phyloP scores from a whole-genome alignment of 2,888 invertebrate species.

The Rhyacophila evoluta region DNA sequence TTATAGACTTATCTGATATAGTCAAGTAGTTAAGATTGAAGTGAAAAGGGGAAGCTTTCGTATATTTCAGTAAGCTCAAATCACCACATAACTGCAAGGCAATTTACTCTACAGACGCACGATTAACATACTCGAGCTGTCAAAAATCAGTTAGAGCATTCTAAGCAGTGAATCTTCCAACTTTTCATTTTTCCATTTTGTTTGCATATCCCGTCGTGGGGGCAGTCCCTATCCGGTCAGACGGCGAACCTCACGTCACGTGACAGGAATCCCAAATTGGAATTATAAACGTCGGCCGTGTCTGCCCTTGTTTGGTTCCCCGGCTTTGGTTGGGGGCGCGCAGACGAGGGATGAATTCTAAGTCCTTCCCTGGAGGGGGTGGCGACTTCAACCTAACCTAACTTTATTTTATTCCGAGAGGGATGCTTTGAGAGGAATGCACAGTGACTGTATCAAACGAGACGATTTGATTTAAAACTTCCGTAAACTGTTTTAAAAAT shows the following conservation, averaged over 20 bases:
- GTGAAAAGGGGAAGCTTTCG: too few species aligned
- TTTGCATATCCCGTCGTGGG: background rate
- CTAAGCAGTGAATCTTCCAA: background rate
- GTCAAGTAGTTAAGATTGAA: too few species aligned
- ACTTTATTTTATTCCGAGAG: conserved; percentile 46
- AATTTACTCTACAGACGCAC: background rate
- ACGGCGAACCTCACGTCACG: conserved; percentile 44
- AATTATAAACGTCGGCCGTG: conserved; percentile 51
- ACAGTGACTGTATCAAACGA: background rate
- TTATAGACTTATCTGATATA: too few species aligned
- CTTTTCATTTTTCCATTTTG: conserved; percentile 19
- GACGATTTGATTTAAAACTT: too few species aligned
- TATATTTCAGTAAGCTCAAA: too few species aligned
- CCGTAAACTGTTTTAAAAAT: too few species aligned
- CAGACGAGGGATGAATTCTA: conserved; percentile 45
- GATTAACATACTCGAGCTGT: background rate
- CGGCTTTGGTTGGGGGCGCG: conserved; percentile 42
- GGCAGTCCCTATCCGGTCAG: conserved; percentile 31
- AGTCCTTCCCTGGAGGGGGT: conserved; percentile 17
- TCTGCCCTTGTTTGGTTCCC: conserved; percentile 51
- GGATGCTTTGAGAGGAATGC: conserved; percentile 25
- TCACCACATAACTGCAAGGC: too few species aligned
- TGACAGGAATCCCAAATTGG: conserved; percentile 51
- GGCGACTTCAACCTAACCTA: conserved; percentile 38
- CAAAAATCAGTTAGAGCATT: conserved; percentile 4